These are phyloP conservation scores for Drosophila diplacantha DNA, from an alignment of 2,888 invertebrate genomes.

Conservation along the genomic window DNA sequence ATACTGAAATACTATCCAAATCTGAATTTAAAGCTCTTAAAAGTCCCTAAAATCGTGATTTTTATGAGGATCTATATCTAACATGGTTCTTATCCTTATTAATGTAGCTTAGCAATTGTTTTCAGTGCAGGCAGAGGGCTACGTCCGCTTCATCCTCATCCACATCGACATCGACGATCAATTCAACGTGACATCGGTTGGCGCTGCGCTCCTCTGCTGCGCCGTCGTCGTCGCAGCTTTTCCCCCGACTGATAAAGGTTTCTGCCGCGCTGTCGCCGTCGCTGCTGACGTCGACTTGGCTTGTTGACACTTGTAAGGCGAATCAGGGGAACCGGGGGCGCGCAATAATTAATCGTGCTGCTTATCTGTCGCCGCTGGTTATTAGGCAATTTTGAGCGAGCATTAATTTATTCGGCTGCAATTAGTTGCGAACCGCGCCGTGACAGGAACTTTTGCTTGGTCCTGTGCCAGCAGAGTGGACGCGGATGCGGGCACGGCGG, in stretches of 20 bases:
- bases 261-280: conserved; percentile 32
- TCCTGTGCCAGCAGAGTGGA: conserved; percentile 49
- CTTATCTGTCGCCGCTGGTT: conserved; percentile 55
- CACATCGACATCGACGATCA: conserved; percentile 50
- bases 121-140: conserved; percentile 3
- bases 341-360: conserved; percentile 41
- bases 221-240: not conserved
- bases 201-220: conserved; percentile 10
- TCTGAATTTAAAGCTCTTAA: not conserved
- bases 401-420: conserved; percentile 50
- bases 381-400: conserved; percentile 37
- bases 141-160: not conserved
- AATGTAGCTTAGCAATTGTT: not conserved
- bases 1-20: too few relatives aligned
- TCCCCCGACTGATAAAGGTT: conserved; percentile 26
- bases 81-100: not conserved
- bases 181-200: conserved; percentile 55
- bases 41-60: not conserved
- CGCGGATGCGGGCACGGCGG: not conserved
- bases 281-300: conserved; percentile 23
- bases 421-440: conserved; percentile 51
- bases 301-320: conserved; percentile 44
- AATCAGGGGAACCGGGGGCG: conserved; percentile 34
- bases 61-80: not conserved
- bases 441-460: conserved; percentile 52